phyloP scores from a whole-genome alignment of 2,888 invertebrate genomes.

The Thyatira batis region DNA sequence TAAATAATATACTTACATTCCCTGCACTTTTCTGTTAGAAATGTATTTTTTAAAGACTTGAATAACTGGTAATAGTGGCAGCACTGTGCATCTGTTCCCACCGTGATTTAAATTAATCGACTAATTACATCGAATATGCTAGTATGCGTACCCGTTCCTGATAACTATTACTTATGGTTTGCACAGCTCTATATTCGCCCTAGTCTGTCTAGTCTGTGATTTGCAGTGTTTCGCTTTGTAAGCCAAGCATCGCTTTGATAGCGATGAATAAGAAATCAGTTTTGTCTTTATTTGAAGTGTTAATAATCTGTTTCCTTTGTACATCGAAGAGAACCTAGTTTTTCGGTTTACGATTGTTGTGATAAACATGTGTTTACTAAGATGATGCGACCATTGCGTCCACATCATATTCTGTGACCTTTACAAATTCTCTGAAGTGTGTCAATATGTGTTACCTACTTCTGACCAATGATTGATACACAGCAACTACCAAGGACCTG shows the following conservation, averaged over 20 bases:
- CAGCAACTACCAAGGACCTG: constrained; percentile 48
- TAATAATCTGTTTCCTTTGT: background rate
- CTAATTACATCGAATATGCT: background rate
- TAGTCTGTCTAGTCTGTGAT: constrained; percentile 64
- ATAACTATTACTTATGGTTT: constrained; percentile 12
- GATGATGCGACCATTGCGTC: constrained; percentile 26
- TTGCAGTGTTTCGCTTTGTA: constrained; percentile 65
- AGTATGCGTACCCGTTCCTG: constrained; percentile 8
- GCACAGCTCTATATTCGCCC: constrained; percentile 36
- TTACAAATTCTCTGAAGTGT: constrained; percentile 52
- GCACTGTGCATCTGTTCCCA: too few relatives aligned
- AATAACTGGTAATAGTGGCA: too few relatives aligned
- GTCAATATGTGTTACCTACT: constrained; percentile 58
- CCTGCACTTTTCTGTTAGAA: too few relatives aligned
- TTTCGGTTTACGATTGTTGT: constrained; percentile 12
- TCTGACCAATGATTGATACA: constrained; percentile 44
- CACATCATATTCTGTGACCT: constrained; percentile 69
- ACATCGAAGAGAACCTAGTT: constrained; percentile 2
- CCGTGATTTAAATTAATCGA: too few relatives aligned
- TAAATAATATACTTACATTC: too few relatives aligned
- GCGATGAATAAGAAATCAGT: constrained; percentile 23
- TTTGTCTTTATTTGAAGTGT: constrained; percentile 29
- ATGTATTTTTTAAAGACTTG: too few relatives aligned
- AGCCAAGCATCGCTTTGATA: constrained; percentile 55
- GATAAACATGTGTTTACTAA: constrained; percentile 15